These are phyloP conservation scores for Hedychridium roseum DNA, from an alignment of 2,888 invertebrate species.

Conservation along the genomic window DNA sequence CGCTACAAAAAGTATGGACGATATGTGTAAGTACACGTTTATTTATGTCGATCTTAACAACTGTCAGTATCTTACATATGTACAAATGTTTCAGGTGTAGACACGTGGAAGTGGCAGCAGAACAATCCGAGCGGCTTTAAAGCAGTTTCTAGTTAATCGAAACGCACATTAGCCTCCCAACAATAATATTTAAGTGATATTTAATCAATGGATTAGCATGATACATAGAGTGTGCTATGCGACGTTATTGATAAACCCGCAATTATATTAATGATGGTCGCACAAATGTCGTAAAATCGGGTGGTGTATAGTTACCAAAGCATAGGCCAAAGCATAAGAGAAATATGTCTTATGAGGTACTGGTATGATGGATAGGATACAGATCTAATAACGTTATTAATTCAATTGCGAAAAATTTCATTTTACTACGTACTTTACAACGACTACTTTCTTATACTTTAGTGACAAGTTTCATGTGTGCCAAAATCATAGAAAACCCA, in stretches of 20 bases:
- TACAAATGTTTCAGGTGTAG: slow-evolving; percentile 65
- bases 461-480: too few relatives aligned
- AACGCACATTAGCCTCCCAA: too few relatives aligned
- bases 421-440: too few relatives aligned
- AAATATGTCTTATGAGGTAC: slow-evolving; percentile 12
- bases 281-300: slow-evolving; percentile 27
- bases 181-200: neutral
- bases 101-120: slow-evolving; percentile 90
- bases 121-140: slow-evolving; percentile 79
- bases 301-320: slow-evolving; percentile 54
- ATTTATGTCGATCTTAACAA: neutral
- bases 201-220: slow-evolving; percentile 1
- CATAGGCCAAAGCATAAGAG: slow-evolving; percentile 37
- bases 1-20: slow-evolving; percentile 75
- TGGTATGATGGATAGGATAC: too few relatives aligned
- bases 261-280: too few relatives aligned
- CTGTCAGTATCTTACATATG: neutral
- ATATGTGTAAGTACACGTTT: slow-evolving; percentile 84
- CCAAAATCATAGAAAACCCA: too few relatives aligned
- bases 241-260: too few relatives aligned
- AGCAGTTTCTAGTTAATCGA: too few relatives aligned
- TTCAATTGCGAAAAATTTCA: too few relatives aligned
- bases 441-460: too few relatives aligned
- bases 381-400: too few relatives aligned
- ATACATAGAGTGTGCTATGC: slow-evolving; percentile 8